Base-by-base conservation (phyloP, 1,140 invertebrate genomes). In the Zaprionus capensis region DNA sequence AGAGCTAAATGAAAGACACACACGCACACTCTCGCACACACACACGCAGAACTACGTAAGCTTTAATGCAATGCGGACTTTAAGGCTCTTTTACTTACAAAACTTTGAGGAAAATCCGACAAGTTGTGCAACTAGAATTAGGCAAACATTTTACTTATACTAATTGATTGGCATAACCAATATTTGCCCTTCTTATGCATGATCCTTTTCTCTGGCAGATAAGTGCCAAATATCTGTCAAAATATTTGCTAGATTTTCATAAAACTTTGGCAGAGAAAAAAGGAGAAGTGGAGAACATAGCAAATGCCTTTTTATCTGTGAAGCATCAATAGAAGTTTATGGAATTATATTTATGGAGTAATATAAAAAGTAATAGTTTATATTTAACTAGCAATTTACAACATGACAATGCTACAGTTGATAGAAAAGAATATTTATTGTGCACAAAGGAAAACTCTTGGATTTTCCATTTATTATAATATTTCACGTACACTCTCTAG, bases 1-100 rank as follows among this genome's bases (percentile, higher is more conserved):
- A 46, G 55, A 64, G 78, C 82, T 63, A 70, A 72, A 83, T 66
- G 80, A 77, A 67, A 80, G 65, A 82, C 56, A 75, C 15, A 57
- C 58, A 74, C 58, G 26, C 66, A 74, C 51, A 49, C n/a, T 11
- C 15, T 15, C 26, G 20, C 36, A 38, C 24, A 41, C 44, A 67
- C 53, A 57, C 24, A n/a, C n/a, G 55, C 11, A 51, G n/a, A 63
- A 56, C 36, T 71, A 36, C 5, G n/a, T 14, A 49, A 59, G 51
- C 63, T 67, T 72, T 67, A 71, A 38, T 71, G 41, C 53, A 49
- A 4, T 22, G 24, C 36, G 14, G 22, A 41, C 62, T 71, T 71
- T 66, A 65, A 71, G 38, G 38, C 55, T 2, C n/a, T 58, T 67
- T 46, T 15, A 4, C 11, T 34, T 17, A 34, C 22, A 2, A 57